A percentile compares a stretch with the other conserved stretches of the same genome.
These are phyloP conservation scores for Chelidonichthys spinosus DNA, from an alignment of 2,797 vertebrate species.

Conservation along the genomic window DNA sequence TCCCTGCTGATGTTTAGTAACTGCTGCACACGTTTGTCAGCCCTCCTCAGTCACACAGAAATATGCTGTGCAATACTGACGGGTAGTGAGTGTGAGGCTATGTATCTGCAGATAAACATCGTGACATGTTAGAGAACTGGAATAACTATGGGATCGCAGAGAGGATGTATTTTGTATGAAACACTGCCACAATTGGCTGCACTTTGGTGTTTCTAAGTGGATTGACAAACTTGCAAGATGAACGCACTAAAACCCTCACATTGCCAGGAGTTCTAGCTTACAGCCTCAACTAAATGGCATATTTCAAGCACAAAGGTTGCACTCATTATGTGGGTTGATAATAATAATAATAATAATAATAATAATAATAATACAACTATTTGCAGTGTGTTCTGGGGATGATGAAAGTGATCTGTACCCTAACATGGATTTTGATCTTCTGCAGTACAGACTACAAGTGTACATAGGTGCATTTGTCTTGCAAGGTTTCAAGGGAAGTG, in stretches of 20 bases:
- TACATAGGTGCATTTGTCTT: slow-evolving; percentile 17
- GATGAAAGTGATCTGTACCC: neutral
- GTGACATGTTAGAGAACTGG: neutral
- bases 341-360: no score
- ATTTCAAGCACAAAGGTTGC: neutral
- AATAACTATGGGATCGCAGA: neutral
- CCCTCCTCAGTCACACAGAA: slow-evolving; percentile 13
- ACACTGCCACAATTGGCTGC: neutral
- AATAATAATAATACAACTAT: neutral
- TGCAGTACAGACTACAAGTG: neutral
- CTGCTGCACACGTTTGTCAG: slow-evolving; percentile 26
- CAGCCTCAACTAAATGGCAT: neutral
- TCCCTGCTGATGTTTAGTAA: slow-evolving; percentile 41
- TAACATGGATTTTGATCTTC: neutral
- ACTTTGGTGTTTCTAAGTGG: neutral
- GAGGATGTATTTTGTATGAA: neutral
- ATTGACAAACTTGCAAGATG: slow-evolving; percentile 19
- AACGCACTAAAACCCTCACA: neutral
- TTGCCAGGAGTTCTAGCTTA: neutral
- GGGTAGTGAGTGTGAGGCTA: slow-evolving; percentile 2
- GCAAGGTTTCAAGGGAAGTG: slow-evolving; percentile 13
- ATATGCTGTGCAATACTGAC: slow-evolving; percentile 9
- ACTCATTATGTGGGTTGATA: no score
- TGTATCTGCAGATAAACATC: neutral
- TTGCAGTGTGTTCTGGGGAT: neutral